Percentiles rank a stretch among this genome's conserved stretches.
These are phyloP conservation scores for Siniperca scherzeri DNA, from an alignment of 2,797 vertebrate genomes.

Conservation along the genomic window DNA sequence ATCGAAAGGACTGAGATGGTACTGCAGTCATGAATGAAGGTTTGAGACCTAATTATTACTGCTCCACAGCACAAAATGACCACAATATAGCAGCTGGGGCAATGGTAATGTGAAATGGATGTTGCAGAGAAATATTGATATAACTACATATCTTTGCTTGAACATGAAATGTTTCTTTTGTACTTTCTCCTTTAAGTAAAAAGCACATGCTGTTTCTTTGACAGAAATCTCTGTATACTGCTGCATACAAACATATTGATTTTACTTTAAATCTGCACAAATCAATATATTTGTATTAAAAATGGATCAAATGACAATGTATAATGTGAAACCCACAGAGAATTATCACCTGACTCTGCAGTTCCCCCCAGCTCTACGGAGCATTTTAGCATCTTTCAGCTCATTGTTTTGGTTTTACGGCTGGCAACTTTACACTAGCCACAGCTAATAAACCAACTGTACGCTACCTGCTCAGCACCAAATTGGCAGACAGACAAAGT, in stretches of 20 bases:
- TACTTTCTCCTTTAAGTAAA: neutral
- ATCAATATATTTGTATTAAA: neutral
- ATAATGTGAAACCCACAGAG: neutral
- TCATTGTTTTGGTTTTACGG: too few relatives aligned
- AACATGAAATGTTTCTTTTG: neutral
- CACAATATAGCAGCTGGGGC: neutral
- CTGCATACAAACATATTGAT: neutral
- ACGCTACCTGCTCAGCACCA: too few relatives aligned
- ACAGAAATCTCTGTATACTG: neutral
- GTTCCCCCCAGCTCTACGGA: too few relatives aligned
- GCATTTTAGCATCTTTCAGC: too few relatives aligned
- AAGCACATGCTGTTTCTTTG: neutral
- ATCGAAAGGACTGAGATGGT: constrained; percentile 45
- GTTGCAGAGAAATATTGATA: neutral
- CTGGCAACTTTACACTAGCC: too few relatives aligned
- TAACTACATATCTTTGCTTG: neutral
- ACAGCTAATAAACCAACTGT: too few relatives aligned
- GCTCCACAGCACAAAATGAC: neutral
- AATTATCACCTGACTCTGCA: neutral
- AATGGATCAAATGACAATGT: neutral
- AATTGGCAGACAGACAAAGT: too few relatives aligned
- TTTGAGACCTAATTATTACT: neutral
- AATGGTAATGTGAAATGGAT: neutral
- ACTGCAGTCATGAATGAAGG: constrained; percentile 31
- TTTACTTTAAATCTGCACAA: neutral